phyloP scores from a whole-genome alignment of 2,888 invertebrate genomes.

The Fragum sueziense region DNA sequence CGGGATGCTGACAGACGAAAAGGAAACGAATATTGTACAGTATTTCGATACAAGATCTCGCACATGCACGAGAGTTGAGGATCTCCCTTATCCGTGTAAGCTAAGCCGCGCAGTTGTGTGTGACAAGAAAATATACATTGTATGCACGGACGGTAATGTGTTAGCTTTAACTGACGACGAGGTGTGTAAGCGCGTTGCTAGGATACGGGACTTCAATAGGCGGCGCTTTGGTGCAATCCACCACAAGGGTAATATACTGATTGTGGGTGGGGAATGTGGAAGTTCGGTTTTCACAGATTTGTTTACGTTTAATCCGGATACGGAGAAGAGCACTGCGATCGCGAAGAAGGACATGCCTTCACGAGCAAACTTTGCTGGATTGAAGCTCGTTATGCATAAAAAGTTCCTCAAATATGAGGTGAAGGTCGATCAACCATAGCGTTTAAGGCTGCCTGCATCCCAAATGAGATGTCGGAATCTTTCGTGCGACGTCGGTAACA shows the following conservation, averaged over 20 bases:
- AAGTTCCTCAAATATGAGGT: constrained; percentile 61
- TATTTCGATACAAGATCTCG: constrained; percentile 68
- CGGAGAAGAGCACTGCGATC: constrained; percentile 49
- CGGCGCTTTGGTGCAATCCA: constrained; percentile 66
- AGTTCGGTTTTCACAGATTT: constrained; percentile 62
- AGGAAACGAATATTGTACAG: constrained; percentile 68
- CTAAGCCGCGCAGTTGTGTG: constrained; percentile 66
- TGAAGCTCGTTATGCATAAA: constrained; percentile 70
- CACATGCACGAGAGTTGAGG: constrained; percentile 58
- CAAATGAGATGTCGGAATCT: too few species aligned
- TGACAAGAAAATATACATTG: constrained; percentile 65
- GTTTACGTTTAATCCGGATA: constrained; percentile 63
- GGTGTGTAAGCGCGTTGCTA: constrained; percentile 55
- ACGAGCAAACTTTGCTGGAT: constrained; percentile 68
- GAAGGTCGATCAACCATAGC: not conserved
- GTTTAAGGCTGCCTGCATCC: too few species aligned
- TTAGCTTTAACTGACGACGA: constrained; percentile 62
- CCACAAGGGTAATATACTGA: constrained; percentile 62
- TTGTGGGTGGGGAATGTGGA: constrained; percentile 67
- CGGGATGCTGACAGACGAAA: constrained; percentile 65
- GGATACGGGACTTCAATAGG: constrained; percentile 64
- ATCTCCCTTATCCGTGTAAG: constrained; percentile 66
- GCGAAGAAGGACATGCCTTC: constrained; percentile 62
- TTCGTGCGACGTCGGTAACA: too few species aligned
- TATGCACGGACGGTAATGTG: constrained; percentile 69